Evolutionary conservation across 2,888 invertebrate species (phyloP), one percentile per base, ranked within the genome.

Genomic region (Furcula furcula): DNA sequence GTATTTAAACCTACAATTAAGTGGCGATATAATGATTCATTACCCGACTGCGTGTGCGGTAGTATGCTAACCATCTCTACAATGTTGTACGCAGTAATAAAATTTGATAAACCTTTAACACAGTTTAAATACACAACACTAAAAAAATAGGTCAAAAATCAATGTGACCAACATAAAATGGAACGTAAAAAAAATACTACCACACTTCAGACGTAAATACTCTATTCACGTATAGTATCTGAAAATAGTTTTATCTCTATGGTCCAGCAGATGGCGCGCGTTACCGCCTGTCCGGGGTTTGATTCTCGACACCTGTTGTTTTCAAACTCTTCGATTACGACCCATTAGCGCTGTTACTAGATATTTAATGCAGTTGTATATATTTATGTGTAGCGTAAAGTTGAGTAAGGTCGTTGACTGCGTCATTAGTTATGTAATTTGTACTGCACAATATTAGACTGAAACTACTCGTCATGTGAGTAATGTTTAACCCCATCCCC

Each of bases 281-380:
- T 86, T 57, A 76, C 76, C 76, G 83, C 79, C 83, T 48, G 60
- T 51, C 61, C 10, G 15, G 28, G 73, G 80, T 86, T 86, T 87
- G 87, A 88, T 76, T 79, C 81, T 70, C 53, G 56, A 34, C 88
- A 88, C 85, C 88, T 86, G 87, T 78, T 85, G 82, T 82, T 80
- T 80, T 77, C 69, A 60, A 73, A 76, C 72, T 70, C 76, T 79
- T 83, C 86, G 77, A 85, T 84, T 76, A 76, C 80, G 67, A 55
- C 50, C 85, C 87, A 87, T 88, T 87, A 87, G 86, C 51, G 71
- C 41, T 34, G 50, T 58, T 53, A 59, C 59, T 61, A 68, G 84
- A 83, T 77, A 85, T 78, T 76, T 75, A 82, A 81, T 78, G 78
- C 77, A 26, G 26, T 26, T 30, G 20, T 30, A 30, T 30, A 30